Conservation (phyloP, 2,113 vertebrate genomes). For the Nesoenas mayeri region DNA sequence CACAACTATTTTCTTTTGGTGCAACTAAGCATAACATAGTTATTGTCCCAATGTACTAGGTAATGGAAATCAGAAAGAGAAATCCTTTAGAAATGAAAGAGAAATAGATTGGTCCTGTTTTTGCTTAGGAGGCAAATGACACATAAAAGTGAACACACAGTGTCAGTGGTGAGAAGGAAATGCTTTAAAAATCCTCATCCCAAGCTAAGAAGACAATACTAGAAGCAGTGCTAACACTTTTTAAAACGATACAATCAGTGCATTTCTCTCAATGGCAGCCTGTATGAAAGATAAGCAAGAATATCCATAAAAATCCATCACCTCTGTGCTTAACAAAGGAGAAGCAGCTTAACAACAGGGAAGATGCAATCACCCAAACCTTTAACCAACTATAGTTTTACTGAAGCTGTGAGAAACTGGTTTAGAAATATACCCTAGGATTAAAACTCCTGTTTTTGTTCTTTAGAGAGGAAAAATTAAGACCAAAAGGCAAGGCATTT, state of each 20-base stretch:
- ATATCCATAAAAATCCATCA: background rate
- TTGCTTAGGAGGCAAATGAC: background rate
- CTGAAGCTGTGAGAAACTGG: background rate
- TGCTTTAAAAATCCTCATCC: background rate
- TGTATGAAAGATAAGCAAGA: background rate
- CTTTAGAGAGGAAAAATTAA: background rate
- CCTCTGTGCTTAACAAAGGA: background rate
- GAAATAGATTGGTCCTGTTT: background rate
- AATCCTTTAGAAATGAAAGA: background rate
- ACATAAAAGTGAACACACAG: background rate
- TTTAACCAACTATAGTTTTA: background rate
- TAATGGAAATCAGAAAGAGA: background rate
- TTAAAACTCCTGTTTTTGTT: background rate
- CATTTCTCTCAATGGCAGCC: background rate
- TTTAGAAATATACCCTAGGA: background rate
- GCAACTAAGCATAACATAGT: background rate
- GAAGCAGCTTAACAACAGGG: background rate
- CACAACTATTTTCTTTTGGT: background rate
- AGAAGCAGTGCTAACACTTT: background rate
- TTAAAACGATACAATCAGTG: background rate
- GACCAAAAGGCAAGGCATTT: background rate
- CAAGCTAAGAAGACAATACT: background rate
- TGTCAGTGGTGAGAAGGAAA: background rate
- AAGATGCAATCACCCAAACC: background rate
- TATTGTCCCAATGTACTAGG: background rate